Evolutionary conservation across 23 tunicate genomes (phyloP).

Genomic region (Trididemnum nubilum): DNA sequence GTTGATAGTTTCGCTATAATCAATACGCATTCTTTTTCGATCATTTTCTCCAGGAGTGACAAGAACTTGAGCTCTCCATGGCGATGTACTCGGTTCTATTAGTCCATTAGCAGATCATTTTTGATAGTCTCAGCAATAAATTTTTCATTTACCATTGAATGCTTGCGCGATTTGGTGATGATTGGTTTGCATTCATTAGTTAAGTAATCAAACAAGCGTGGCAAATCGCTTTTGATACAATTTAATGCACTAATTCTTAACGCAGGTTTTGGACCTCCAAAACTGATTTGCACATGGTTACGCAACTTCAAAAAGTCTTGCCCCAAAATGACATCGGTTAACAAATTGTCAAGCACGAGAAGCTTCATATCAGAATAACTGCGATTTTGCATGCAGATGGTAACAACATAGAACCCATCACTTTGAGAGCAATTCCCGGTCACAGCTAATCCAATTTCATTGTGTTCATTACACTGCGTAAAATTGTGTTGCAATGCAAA

Average conservation of each 20-base stretch:
- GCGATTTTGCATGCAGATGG: not conserved
- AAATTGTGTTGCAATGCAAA: too few species aligned
- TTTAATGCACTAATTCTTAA: not conserved
- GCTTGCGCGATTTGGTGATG: not conserved
- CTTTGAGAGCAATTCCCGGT: too few species aligned
- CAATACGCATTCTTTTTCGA: not conserved
- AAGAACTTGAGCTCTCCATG: constrained; percentile 26
- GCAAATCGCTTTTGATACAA: not conserved
- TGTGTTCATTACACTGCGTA: too few species aligned
- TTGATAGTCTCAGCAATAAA: not conserved
- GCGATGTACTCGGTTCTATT: constrained; percentile 22
- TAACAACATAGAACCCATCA: too few species aligned
- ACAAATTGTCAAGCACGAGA: not conserved
- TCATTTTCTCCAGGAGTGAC: not conserved
- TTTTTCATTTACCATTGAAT: not conserved
- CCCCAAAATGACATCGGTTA: not conserved
- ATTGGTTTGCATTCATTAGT: not conserved
- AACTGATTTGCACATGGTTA: not conserved
- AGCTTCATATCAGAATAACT: not conserved
- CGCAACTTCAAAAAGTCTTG: not conserved
- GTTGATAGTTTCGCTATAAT: constrained; percentile 19
- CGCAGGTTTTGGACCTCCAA: not conserved
- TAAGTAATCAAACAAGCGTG: constrained; percentile 2
- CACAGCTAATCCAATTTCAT: too few species aligned
- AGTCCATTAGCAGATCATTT: not conserved